Evolutionary conservation across 2,113 vertebrate genomes (phyloP).

Genomic region (Rhinichthys klamathensis): DNA sequence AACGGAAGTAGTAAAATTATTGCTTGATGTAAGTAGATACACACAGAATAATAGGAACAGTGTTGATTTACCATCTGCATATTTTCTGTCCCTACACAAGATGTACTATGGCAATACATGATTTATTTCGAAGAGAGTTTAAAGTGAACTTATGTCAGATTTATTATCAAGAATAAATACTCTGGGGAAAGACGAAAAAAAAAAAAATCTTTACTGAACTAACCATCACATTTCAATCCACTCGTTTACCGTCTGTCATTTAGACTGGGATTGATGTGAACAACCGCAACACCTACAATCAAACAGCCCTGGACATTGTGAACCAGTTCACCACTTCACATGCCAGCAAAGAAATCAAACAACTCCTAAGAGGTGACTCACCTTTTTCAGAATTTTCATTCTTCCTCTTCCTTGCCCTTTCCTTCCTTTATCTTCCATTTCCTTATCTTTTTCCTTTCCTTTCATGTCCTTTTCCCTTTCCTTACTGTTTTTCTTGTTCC

Average conservation of each 20-base stretch:
- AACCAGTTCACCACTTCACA: slow-evolving; percentile 98
- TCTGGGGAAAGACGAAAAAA: too few species aligned
- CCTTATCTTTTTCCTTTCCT: background rate
- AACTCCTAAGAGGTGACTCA: slow-evolving; percentile 87
- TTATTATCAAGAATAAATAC: background rate
- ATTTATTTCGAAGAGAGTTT: background rate
- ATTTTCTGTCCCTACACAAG: background rate
- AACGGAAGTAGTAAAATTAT: slow-evolving; percentile 89
- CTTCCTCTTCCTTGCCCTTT: background rate
- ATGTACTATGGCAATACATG: background rate
- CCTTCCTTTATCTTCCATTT: background rate
- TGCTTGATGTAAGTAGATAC: slow-evolving; percentile 84
- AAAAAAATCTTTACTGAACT: background rate
- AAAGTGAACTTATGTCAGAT: background rate
- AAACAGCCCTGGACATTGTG: slow-evolving; percentile 96
- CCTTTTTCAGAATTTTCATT: too few species aligned
- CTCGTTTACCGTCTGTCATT: background rate
- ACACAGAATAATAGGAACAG: background rate
- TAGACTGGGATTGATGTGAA: slow-evolving; percentile 93
- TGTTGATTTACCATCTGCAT: background rate
- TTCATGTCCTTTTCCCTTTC: background rate
- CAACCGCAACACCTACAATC: slow-evolving; percentile 95
- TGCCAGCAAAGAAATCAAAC: slow-evolving; percentile 97
- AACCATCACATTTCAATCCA: background rate
- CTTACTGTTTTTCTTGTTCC: too few species aligned